phyloP scores from a whole-genome alignment of 2,113 vertebrate genomes.

The Ictalurus furcatus region DNA sequence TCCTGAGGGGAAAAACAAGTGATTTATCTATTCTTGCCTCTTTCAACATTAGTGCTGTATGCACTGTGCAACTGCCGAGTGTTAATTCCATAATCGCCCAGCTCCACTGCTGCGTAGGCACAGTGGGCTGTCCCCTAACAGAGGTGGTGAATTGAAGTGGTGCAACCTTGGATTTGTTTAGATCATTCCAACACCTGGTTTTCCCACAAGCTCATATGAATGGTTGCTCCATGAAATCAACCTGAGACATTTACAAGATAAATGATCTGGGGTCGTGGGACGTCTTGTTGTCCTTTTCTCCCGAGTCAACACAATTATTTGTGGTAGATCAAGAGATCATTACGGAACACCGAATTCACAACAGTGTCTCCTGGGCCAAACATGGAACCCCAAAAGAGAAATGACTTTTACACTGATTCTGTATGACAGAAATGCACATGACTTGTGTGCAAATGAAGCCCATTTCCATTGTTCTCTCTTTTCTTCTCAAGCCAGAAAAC shows the following conservation, averaged over 20 bases:
- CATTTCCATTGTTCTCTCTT: neutral
- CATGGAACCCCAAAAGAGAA: neutral
- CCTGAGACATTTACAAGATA: constrained; percentile 38
- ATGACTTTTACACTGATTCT: neutral
- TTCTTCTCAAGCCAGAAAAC: neutral
- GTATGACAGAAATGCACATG: neutral
- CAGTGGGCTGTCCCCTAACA: constrained; percentile 63
- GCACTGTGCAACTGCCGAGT: constrained; percentile 68
- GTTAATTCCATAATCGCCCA: constrained; percentile 74
- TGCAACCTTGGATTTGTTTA: constrained; percentile 55
- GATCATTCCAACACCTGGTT: constrained; percentile 73
- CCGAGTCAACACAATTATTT: constrained; percentile 53
- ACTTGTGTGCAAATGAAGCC: neutral
- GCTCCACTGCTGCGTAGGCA: constrained; percentile 58
- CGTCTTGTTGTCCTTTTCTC: constrained; percentile 46
- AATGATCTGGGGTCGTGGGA: constrained; percentile 45
- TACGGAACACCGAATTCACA: constrained; percentile 36
- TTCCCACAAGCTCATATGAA: constrained; percentile 56
- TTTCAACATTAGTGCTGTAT: constrained; percentile 61
- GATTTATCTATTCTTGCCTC: constrained; percentile 52
- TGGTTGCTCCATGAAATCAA: constrained; percentile 46
- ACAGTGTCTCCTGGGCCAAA: constrained; percentile 33
- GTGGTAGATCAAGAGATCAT: constrained; percentile 54
- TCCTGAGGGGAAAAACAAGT: constrained; percentile 63
- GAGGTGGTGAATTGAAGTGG: constrained; percentile 54